phyloP scores from a whole-genome alignment of 2,113 vertebrate species.

The Tachycineta bicolor region DNA sequence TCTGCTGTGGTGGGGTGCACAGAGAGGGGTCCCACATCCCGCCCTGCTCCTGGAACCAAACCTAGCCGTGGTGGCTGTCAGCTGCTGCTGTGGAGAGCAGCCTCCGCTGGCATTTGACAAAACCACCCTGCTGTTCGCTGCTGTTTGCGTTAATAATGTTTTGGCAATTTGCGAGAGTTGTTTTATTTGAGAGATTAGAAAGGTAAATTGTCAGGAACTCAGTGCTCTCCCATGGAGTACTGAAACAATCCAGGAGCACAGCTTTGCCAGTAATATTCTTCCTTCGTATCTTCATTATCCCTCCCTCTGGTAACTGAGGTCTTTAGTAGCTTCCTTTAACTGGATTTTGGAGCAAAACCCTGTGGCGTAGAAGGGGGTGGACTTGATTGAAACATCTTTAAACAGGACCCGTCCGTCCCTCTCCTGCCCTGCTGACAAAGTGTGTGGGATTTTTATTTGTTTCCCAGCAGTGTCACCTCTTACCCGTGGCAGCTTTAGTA shows the following conservation, averaged over 20 bases:
- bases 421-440: not conserved
- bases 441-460: too few species aligned
- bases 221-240: not conserved
- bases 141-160: not conserved
- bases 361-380: not conserved
- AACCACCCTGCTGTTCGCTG: constrained; percentile 18
- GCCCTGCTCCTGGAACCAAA: rapidly evolving
- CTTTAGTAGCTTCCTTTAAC: not conserved
- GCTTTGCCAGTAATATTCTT: not conserved
- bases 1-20: not conserved
- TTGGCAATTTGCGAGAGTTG: not conserved
- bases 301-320: not conserved
- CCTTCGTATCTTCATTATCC: not conserved
- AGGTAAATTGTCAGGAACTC: not conserved
- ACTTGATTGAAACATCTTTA: not conserved
- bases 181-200: not conserved
- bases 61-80: rapidly evolving
- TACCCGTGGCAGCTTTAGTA: too few species aligned
- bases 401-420: not conserved
- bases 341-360: not conserved
- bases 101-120: not conserved
- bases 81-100: not conserved
- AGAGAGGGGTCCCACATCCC: not conserved
- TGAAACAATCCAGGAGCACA: not conserved
- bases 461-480: too few species aligned